Evolutionary conservation across 2,888 invertebrate species (phyloP), one percentile per base, ranked within the genome.

Genomic region (Eudasyphora cyanicolor): DNA sequence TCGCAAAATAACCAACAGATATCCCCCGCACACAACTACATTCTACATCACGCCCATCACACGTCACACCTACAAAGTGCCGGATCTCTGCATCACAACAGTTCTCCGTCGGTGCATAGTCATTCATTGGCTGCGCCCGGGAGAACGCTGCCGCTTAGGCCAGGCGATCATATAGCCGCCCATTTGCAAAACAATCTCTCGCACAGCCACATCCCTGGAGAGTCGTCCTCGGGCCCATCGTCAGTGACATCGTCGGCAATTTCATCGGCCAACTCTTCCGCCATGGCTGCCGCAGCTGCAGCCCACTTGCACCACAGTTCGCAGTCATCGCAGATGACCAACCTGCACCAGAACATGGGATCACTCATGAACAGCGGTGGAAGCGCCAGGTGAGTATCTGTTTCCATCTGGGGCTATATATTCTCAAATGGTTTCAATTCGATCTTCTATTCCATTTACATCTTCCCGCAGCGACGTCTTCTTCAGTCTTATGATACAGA

Each of bases 401-500:
- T 64, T 24, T 21, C 10, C 17, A 8, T 24, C 17, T 17, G 5
- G 8, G 60, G 35, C 21, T 45, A 54, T 54, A n/a, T n/a, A n/a
- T n/a, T n/a, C 62, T 14, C 8, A 32, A 27, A 29, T 24, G n/a
- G n/a, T 38, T 51, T 51, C 45, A n/a, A 21, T 29, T 21, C 12
- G 24, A 29, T 49, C 24, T 5, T 24, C 2, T 45, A 67, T 49
- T 24, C 17, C 27, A 27, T 35, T 54, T 14, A 49, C 51, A 0
- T 2, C 60, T 64, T 67, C 21, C 77, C 82, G 32, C 86, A 92
- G 92, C 86, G 92, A 92, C 86, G 92, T 92, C 83, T 92, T 92
- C 88, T 92, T 92, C 86, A 92, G 92, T 88, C 89, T 92, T 86
- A 92, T 92, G 91, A 91, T 92, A 87, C 92, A 92, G 86, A 92